A percentile compares a stretch with the other conserved stretches of the same genome.
phyloP scores from a whole-genome alignment of 2,888 invertebrate species.

The Craniophora ligustri region DNA sequence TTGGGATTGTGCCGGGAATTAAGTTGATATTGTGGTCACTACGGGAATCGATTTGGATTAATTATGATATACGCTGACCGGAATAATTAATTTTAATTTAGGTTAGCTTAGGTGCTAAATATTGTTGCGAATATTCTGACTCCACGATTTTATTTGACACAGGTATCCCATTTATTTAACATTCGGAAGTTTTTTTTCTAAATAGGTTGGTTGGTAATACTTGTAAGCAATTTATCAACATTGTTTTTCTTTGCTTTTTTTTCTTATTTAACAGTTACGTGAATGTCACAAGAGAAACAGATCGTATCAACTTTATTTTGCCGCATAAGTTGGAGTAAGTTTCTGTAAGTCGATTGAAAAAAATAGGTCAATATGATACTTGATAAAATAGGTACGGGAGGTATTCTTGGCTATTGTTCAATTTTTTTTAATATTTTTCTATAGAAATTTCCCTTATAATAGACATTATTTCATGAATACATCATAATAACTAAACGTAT shows the following conservation, averaged over 20 bases:
- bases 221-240: no score
- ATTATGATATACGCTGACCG: slow-evolving; percentile 18
- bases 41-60: slow-evolving; percentile 25
- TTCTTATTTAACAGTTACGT: slow-evolving; percentile 28
- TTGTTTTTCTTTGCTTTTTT: no score
- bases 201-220: no score
- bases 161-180: no score
- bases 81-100: slow-evolving; percentile 22
- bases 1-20: slow-evolving; percentile 56
- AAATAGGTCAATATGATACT: slow-evolving; percentile 33
- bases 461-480: no score
- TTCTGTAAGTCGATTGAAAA: slow-evolving; percentile 8
- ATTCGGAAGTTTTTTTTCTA: no score
- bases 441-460: background rate
- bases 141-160: background rate
- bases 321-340: slow-evolving; percentile 19
- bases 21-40: slow-evolving; percentile 50
- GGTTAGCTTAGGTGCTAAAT: background rate
- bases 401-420: background rate
- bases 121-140: background rate
- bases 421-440: background rate
- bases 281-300: slow-evolving; percentile 11
- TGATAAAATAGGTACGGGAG: background rate
- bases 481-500: no score
- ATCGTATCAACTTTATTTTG: slow-evolving; percentile 28